These are phyloP conservation scores for Teleopsis dalmanni DNA, from an alignment of 1,140 invertebrate species.

Conservation along the genomic window DNA sequence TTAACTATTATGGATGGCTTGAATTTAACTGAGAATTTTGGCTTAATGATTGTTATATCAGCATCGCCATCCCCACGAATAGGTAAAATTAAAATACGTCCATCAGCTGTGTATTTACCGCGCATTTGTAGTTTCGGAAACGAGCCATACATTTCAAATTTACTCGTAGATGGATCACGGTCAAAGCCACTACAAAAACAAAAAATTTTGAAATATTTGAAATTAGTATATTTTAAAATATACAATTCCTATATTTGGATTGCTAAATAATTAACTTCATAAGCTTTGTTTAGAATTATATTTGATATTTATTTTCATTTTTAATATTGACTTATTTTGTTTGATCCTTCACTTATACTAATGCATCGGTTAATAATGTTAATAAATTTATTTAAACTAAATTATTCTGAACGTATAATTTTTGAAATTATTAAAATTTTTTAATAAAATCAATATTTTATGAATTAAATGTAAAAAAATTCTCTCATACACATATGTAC, in stretches of 20 bases:
- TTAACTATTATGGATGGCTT: constrained; percentile 27
- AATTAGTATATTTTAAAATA: neutral
- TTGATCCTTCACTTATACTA: no score
- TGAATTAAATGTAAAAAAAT: no score
- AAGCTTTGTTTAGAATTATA: no score
- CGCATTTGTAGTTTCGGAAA: constrained; percentile 31
- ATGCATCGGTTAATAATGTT: no score
- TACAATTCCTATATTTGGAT: neutral
- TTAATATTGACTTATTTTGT: no score
- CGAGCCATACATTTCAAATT: constrained; percentile 38
- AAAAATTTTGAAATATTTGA: neutral
- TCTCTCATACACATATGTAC: no score
- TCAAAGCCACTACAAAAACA: constrained; percentile 26
- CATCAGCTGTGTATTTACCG: constrained; percentile 38
- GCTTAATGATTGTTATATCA: constrained; percentile 31
- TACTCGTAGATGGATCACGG: constrained; percentile 31
- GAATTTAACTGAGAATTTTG: constrained; percentile 40
- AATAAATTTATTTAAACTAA: no score
- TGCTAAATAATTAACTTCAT: no score
- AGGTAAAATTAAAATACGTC: constrained; percentile 37
- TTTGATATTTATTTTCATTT: no score
- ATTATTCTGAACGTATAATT: no score
- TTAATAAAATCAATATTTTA: no score
- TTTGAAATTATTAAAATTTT: no score
- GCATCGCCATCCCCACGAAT: constrained; percentile 41